Percentiles rank a stretch among this genome's conserved stretches.
These are phyloP conservation scores for Aythya baeri DNA, from an alignment of 2,113 vertebrate genomes.

Conservation along the genomic window DNA sequence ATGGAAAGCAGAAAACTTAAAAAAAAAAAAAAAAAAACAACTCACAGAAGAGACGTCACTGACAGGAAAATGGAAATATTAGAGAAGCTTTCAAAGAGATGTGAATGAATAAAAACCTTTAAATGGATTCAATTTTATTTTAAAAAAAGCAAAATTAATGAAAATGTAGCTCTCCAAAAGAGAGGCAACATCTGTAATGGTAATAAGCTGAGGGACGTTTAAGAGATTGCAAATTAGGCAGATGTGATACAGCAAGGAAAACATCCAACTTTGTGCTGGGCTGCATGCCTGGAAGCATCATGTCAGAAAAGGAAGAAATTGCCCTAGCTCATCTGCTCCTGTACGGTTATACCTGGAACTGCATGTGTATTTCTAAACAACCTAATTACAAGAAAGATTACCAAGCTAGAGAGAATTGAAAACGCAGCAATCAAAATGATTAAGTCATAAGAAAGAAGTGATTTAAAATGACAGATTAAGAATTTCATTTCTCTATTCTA, in stretches of 20 bases:
- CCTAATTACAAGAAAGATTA: not conserved
- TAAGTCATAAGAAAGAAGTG: not conserved
- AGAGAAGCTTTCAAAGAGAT: not conserved
- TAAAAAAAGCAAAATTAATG: not conserved
- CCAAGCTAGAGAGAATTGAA: not conserved
- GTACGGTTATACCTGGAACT: not conserved
- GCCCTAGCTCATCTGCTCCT: not conserved
- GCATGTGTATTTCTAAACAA: not conserved
- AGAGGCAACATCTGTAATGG: conserved; percentile 22
- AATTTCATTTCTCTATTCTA: not conserved
- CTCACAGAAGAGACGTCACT: not conserved
- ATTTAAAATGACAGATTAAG: conserved; percentile 8
- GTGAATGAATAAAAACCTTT: not conserved
- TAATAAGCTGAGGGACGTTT: not conserved
- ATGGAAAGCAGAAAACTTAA: not conserved
- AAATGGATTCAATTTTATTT: not conserved
- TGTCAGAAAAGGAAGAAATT: not conserved
- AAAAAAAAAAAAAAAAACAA: not conserved
- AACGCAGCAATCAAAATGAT: not conserved
- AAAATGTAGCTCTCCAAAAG: conserved; percentile 1
- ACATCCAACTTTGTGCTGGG: not conserved
- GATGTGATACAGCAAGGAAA: conserved; percentile 31
- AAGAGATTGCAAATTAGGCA: conserved; percentile 24
- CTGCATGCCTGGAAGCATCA: not conserved
- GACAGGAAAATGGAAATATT: not conserved